Percentiles rank a stretch among this genome's conserved stretches.
phyloP scores from a whole-genome alignment of 1,140 invertebrate genomes.

The Sipha flava region DNA sequence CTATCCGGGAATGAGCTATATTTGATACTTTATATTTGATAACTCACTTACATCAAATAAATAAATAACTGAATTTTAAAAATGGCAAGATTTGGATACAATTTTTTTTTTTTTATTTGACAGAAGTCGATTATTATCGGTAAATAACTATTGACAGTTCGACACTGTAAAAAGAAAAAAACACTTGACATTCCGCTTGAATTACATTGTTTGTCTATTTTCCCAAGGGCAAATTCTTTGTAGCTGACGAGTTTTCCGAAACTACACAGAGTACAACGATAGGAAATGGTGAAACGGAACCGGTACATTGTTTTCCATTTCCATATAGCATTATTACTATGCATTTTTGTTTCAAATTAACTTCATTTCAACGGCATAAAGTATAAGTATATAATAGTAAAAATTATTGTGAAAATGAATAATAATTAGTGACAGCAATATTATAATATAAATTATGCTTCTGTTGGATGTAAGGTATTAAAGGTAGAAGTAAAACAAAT shows the following conservation, averaged over 20 bases:
- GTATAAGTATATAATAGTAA: background rate
- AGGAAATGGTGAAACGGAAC: background rate
- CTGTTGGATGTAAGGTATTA: no score
- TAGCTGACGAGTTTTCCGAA: background rate
- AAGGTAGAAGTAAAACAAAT: no score
- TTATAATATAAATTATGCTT: no score
- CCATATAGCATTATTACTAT: background rate
- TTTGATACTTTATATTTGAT: no score
- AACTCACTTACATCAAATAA: no score
- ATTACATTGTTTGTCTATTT: background rate
- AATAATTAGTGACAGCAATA: background rate
- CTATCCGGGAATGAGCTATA: no score
- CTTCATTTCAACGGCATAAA: background rate
- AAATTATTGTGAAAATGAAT: background rate
- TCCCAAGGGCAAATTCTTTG: background rate
- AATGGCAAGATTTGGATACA: no score
- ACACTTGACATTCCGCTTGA: background rate
- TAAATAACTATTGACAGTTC: background rate
- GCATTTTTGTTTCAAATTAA: background rate
- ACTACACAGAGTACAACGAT: background rate
- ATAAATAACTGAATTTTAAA: no score
- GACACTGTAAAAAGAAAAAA: background rate
- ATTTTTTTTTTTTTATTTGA: no score
- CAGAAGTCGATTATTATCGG: no score
- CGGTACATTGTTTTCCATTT: slow-evolving; percentile 4